Evolutionary conservation across 2,113 vertebrate species (phyloP), one percentile per base, ranked within the genome.

Genomic region (Gallinago undulata): DNA sequence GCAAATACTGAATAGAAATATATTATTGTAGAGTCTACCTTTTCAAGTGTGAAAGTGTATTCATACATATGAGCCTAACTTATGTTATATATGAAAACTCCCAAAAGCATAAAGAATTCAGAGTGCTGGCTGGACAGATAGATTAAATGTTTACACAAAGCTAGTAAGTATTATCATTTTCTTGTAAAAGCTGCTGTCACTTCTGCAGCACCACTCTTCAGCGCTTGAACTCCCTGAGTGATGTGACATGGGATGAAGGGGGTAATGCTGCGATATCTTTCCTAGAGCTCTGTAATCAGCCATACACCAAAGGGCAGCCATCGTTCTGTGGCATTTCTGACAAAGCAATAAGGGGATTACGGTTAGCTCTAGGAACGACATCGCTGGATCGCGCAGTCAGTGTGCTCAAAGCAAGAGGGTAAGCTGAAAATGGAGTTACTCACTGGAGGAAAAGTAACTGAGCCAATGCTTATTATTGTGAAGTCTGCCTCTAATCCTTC

Each of bases 121-220:
- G 63, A 23, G 37, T 24, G 35, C 66, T 66, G 83, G 11, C n/a
- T 45, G 79, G 64, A 21, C n/a, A 86, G 76, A 76, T 30, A 85
- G 88, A 90, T 93, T n/a, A 82, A 80, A 88, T 94, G 51, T 85
- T 91, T 96, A 70, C 89, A 87, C 78, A 90, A 82, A 90, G 87
- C 81, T 21, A 77, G 84, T 12, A 27, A 77, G 50, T 45, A 31
- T 92, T 90, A 56, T 57, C 81, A 50, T 91, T 62, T 74, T 80
- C 67, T 53, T 70, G 82, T 86, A n/a, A 66, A 67, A 95, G 82
- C 18, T 59, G 87, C 92, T 96, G 92, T 84, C 74, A 69, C 33
- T 93, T 77, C 27, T 82, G 76, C 87, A 85, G 51, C 93, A 41
- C 2, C 77, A 2, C 37, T 70, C 19, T 57, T 63, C 68, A 53